Evolutionary conservation across 1,140 invertebrate species (phyloP).

Genomic region (Ceratosolen fusciceps): DNA sequence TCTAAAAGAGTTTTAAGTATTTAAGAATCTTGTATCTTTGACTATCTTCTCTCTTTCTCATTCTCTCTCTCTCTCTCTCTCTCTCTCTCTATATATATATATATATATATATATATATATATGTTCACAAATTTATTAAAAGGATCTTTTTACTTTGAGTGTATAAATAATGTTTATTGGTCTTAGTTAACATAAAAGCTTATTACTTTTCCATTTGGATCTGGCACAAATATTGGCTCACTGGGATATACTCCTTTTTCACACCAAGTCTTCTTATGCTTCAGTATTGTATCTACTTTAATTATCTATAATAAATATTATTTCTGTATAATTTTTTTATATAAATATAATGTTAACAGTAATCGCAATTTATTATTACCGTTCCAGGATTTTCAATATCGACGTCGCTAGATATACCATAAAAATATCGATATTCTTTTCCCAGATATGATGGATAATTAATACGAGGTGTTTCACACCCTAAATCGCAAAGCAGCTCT

Average conservation of each 20-base stretch:
- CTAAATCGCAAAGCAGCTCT: conserved; percentile 80
- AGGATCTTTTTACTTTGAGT: no score
- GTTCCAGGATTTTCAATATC: conserved; percentile 85
- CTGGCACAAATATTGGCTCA: conserved; percentile 88
- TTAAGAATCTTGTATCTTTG: no score
- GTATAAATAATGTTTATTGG: neutral
- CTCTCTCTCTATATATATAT: no score
- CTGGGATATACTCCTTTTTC: conserved; percentile 84
- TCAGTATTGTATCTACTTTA: conserved; percentile 81
- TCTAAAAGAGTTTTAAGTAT: conserved; percentile 63
- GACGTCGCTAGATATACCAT: conserved; percentile 90
- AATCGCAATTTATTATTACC: conserved; percentile 69
- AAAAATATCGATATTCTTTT: conserved; percentile 86
- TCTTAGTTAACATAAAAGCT: no score
- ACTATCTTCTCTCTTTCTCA: no score
- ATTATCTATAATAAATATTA: conserved; percentile 74
- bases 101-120: neutral
- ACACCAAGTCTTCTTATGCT: conserved; percentile 79
- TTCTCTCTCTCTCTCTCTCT: no score
- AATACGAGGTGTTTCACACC: conserved; percentile 88
- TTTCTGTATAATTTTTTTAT: neutral
- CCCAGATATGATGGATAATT: conserved; percentile 81
- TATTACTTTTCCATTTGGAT: conserved; percentile 76
- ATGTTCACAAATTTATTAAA: neutral
- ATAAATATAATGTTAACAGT: neutral